Evolutionary conservation across 2,797 vertebrate genomes (phyloP), one percentile per base, ranked within the genome.

Genomic region (Muscicapa striata): DNA sequence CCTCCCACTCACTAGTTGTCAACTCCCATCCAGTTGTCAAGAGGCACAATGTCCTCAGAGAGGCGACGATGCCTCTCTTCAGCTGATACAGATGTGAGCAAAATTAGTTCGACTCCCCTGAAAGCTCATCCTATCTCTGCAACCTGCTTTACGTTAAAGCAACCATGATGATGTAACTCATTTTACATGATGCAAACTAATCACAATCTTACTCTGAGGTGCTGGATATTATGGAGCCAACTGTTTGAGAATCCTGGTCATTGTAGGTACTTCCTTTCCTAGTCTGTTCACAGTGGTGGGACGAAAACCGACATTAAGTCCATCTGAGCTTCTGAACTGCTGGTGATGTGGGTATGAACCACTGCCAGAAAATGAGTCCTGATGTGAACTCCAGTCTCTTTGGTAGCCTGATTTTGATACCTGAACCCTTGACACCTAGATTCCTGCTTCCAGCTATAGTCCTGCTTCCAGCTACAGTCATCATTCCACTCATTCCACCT

Each of bases 181-280:
- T 81, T 79, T 78, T 54, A 93, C 13, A 26, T 8, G 24, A 34
- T 13, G 20, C 16, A 52, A 92, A 76, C 29, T 45, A 69, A 84
- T 38, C 46, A 66, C 66, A 66, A 40, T 73, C 94, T 96, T 93
- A 95, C 94, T 97, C 45, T 96, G 88, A 92, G 95, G 90, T 27
- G 82, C 92, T 80, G 95, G 94, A 49, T 95, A 90, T 79, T 76
- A 84, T 0, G 95, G 92, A 80, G 86, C 34, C 69, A 94, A 34
- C 52, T 93, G 77, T 38, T 89, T 55, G 21, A 95, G 89, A 57
- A 66, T 70, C 59, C 48, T 84, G 55, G 87, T 88, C 90, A 89
- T 52, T 32, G 89, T 61, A 66, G 92, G 72, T n/a, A 77, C 41
- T 54, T 95, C 95, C 30, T 91, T 85, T 79, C 92, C 94, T 68